Conservation (phyloP, 1,140 invertebrate genomes). For the Brachionus koreanus region DNA sequence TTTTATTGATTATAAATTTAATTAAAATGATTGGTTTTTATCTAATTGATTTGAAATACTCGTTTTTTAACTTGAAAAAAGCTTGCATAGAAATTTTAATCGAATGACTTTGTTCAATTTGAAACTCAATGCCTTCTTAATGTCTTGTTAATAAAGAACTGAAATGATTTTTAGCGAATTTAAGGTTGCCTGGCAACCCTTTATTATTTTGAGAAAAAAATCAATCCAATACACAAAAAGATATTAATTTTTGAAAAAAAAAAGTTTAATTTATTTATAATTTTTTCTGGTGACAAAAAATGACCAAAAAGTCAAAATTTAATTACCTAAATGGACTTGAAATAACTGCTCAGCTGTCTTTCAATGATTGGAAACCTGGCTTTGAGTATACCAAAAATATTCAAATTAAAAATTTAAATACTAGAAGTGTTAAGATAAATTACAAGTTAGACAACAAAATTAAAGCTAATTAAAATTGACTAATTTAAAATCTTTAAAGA, state of each 20-base stretch:
- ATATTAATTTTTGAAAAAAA: not conserved
- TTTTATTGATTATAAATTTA: no score
- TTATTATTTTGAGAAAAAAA: no score
- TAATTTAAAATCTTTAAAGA: constrained; percentile 48
- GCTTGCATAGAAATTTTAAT: no score
- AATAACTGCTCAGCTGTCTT: constrained; percentile 51
- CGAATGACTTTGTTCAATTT: no score
- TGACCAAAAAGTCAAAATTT: constrained; percentile 26
- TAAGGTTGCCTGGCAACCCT: no score
- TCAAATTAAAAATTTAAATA: constrained; percentile 55
- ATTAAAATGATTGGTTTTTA: no score
- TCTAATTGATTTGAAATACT: no score
- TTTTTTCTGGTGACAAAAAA: not conserved
- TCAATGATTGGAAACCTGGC: constrained; percentile 56
- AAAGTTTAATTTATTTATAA: not conserved
- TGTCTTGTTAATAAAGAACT: no score
- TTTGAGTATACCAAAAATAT: constrained; percentile 57
- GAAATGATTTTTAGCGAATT: no score
- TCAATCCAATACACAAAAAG: not conserved
- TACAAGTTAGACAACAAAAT: constrained; percentile 50
- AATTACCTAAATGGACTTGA: constrained; percentile 51
- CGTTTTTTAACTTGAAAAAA: no score
- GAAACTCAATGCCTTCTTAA: no score
- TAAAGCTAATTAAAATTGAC: not conserved
- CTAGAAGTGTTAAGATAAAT: constrained; percentile 55